Base-by-base conservation (phyloP, 2,888 invertebrate genomes). In the Scelioninae gen. 2 region DNA sequence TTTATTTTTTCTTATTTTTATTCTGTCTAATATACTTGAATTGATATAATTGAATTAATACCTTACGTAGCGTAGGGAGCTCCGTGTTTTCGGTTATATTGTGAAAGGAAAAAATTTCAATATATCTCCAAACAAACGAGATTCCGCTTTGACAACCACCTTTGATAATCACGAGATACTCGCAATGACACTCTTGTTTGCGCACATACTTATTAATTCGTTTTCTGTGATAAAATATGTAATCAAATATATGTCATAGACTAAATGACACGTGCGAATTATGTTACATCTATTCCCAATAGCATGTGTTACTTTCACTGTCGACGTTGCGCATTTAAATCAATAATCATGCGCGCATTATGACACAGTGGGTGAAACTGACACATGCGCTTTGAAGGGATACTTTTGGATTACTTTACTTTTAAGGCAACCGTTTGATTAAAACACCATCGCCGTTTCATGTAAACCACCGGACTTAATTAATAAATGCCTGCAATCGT, bases 41-140 rank as follows among this genome's bases (percentile, higher is more conserved):
- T 22, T 2, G 5, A 22, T n/a, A n/a, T n/a, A n/a, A n/a, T n/a
- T n/a, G 9, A 9, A 31, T 31, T 31, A 2, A 50, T 78, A 85
- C 86, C 81, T 85, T 86, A 73, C 84, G 83, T 79, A 85, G 83
- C 79, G 85, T 84, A 76, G 85, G 84, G 81, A 85, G 84, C 80
- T 86, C 86, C 82, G 85, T 83, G 80, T 82, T 85, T 79, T 76
- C 78, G 77, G 81, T 81, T n/a, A n/a, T n/a, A n/a, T n/a, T 69
- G 81, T 81, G 71, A 83, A 81, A 74, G 80, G 81, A 80, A 76
- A 78, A n/a, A n/a, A n/a, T n/a, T n/a, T n/a, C n/a, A n/a, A n/a
- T n/a, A n/a, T n/a, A n/a, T n/a, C n/a, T n/a, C n/a, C n/a, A n/a
- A n/a, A n/a, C n/a, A n/a, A n/a, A n/a, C n/a, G n/a, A n/a, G n/a